A percentile compares a stretch with the other conserved stretches of the same genome.
phyloP scores from a whole-genome alignment of 2,888 invertebrate genomes.

The Drosophila flavopinicola region DNA sequence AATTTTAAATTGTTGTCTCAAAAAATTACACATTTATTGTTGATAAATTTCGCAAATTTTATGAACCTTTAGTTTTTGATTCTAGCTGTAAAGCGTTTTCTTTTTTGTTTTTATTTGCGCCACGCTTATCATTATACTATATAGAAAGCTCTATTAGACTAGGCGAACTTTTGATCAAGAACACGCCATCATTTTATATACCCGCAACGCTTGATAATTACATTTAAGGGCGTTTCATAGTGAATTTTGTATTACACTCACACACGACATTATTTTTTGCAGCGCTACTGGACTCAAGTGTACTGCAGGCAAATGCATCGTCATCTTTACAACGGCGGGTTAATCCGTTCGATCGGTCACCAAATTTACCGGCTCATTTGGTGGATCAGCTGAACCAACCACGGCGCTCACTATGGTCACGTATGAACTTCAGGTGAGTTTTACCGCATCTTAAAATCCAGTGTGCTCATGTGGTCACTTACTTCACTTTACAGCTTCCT shows the following conservation, averaged over 20 bases:
- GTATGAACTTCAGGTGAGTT: slow-evolving; percentile 72
- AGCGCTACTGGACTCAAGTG: slow-evolving; percentile 71
- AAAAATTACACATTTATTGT: no score
- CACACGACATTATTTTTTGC: background rate
- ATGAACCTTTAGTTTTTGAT: no score
- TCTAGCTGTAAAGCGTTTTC: no score
- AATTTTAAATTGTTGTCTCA: no score
- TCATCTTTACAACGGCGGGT: slow-evolving; percentile 69
- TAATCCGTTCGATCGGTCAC: slow-evolving; percentile 84
- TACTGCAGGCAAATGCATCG: slow-evolving; percentile 26
- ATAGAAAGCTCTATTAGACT: no score
- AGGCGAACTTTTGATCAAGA: no score
- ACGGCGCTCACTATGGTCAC: slow-evolving; percentile 72
- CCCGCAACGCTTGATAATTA: no score
- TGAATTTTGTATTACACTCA: background rate
- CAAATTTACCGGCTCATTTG: slow-evolving; percentile 80
- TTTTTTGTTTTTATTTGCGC: no score
- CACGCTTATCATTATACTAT: no score
- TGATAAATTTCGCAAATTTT: no score
- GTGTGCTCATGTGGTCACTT: background rate
- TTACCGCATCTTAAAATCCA: background rate
- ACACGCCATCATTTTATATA: no score
- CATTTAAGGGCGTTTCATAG: background rate
- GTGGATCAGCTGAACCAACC: slow-evolving; percentile 67
- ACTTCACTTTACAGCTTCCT: slow-evolving; percentile 42